Conservation (phyloP, 2,888 invertebrate species). For the Aspidiotus destructor region DNA sequence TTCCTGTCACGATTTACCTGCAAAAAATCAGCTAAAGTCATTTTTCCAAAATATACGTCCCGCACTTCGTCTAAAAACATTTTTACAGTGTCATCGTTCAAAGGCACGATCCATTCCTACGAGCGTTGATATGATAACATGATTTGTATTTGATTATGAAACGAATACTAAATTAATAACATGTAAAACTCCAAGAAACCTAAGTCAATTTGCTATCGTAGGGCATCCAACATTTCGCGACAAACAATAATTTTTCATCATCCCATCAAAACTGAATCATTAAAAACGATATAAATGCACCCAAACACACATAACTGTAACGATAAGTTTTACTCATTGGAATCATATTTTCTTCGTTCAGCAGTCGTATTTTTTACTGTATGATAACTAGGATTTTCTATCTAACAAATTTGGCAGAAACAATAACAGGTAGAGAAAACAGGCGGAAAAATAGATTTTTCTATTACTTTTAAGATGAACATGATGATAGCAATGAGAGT, state of each 20-base stretch:
- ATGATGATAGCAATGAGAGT: no score
- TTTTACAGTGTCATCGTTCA: constrained; percentile 59
- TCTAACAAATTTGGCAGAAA: no score
- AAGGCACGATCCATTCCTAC: constrained; percentile 32
- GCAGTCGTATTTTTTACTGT: no score
- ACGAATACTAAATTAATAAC: neutral
- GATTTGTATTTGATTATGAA: neutral
- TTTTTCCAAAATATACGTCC: constrained; percentile 70
- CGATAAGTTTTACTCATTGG: no score
- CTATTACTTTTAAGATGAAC: no score
- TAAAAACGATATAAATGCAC: neutral
- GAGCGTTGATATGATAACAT: constrained; percentile 4
- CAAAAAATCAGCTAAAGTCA: constrained; percentile 79
- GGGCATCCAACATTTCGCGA: neutral
- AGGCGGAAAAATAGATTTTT: no score
- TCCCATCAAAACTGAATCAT: no score
- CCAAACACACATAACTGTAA: neutral
- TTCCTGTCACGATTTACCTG: constrained; percentile 55
- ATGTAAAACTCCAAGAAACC: no score
- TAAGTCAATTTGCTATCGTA: neutral
- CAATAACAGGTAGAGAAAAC: no score
- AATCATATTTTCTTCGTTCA: no score
- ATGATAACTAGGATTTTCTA: no score
- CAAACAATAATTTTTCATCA: no score
- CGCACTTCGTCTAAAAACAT: constrained; percentile 75